Base-by-base conservation (phyloP, 2,113 vertebrate genomes). In the Carassius auratus region DNA sequence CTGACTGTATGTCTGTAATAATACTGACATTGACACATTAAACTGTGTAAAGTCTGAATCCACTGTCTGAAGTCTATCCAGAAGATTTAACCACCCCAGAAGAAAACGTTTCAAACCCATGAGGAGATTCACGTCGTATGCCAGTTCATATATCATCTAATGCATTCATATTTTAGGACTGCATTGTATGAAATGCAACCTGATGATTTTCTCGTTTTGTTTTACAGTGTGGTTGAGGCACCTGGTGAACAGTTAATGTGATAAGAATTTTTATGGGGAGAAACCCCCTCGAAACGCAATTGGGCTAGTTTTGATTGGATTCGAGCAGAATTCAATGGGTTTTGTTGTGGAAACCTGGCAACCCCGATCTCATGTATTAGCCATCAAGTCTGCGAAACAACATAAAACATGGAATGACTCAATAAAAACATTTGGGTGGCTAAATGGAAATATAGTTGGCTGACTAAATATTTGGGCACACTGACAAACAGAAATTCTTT, bases 381-480 rank as follows among this genome's bases (percentile, higher is more conserved):
- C 12, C 42, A 45, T 45, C 45, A 42, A 7, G 69, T 14, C 69
- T 48, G 38, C 5, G 5, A 74, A 74, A 74, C 48, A 5, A 23
- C 71, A 71, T 19, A 74, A 23, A n/a, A 55, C 74, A 84, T 77
- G 77, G 68, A 71, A 61, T 68, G 57, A 62, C 81, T 50, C 42
- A 83, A 76, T 57, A 74, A 82, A 81, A 85, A 76, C 33, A 30
- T 83, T 83, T 87, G 84, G 79, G 13, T 85, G 82, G 66, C 84
- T 88, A 85, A 89, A 90, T 89, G 89, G 88, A 91, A 89, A 86
- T 52, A 17, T 66, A 0, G 64, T n/a, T 64, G 76, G 33, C 76
- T 55, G 59, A 14, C 83, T 81, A 23, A 69, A 14, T 36, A 33
- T 19, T 21, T 50, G 21, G 10, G 30, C 59, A 36, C 79, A 45